These are phyloP conservation scores for Slavum lentiscoides DNA, from an alignment of 2,888 invertebrate species.

Conservation along the genomic window DNA sequence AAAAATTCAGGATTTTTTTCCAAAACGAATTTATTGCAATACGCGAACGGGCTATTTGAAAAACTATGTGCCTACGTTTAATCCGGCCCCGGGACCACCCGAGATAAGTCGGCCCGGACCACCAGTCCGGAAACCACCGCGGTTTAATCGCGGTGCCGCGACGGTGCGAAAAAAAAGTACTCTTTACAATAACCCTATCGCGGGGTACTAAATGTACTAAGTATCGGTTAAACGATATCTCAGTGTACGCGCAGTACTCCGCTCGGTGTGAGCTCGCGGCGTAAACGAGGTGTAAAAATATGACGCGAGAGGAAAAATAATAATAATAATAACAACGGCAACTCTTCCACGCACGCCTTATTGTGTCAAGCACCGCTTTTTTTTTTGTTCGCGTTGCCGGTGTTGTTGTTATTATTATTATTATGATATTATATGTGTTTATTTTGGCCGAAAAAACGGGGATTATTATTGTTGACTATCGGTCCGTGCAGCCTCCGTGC, in stretches of 20 bases:
- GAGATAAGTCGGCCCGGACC: too few relatives aligned
- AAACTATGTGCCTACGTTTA: too few relatives aligned
- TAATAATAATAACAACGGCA: too few relatives aligned
- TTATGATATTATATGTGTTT: constrained; percentile 43
- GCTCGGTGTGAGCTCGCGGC: too few relatives aligned
- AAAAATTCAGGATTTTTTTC: too few relatives aligned
- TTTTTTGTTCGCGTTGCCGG: neutral
- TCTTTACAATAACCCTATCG: neutral
- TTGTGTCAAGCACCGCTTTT: constrained; percentile 28
- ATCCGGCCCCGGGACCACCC: too few relatives aligned
- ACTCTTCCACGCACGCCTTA: neutral
- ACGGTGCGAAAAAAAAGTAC: too few relatives aligned
- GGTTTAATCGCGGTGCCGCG: too few relatives aligned
- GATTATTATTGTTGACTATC: constrained; percentile 51
- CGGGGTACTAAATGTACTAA: too few relatives aligned
- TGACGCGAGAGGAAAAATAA: neutral
- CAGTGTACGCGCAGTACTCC: constrained; percentile 13
- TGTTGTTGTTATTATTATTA: constrained; percentile 33
- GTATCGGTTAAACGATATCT: constrained; percentile 6
- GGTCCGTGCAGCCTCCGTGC: constrained; percentile 40
- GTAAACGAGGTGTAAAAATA: constrained; percentile 39
- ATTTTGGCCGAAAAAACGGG: constrained; percentile 36
- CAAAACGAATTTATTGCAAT: too few relatives aligned
- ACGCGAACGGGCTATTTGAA: too few relatives aligned
- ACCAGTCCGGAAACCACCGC: too few relatives aligned